phyloP scores from a whole-genome alignment of 2,888 invertebrate species.

The Lasius fuliginosus region DNA sequence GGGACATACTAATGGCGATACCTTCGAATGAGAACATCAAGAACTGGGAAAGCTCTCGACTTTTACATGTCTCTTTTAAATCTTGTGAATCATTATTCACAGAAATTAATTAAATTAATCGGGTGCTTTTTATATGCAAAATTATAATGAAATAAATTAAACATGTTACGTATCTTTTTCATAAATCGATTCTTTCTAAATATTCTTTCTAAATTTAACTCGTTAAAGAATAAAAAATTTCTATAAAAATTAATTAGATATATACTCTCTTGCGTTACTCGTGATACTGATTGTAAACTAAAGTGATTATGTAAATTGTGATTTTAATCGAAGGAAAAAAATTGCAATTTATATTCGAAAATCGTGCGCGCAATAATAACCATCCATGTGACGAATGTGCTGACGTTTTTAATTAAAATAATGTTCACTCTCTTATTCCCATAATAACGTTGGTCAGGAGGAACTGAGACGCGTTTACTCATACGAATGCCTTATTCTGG shows the following conservation, averaged over 20 bases:
- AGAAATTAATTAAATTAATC: neutral
- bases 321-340: neutral
- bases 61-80: neutral
- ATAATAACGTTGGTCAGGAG: conserved; percentile 11
- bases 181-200: neutral
- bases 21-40: conserved; percentile 3
- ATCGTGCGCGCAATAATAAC: conserved; percentile 6
- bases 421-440: neutral
- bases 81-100: neutral
- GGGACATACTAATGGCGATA: conserved; percentile 59
- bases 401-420: conserved; percentile 39
- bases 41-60: neutral
- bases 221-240: neutral
- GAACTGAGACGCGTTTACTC: conserved; percentile 62
- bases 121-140: neutral
- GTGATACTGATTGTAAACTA: neutral
- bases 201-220: neutral
- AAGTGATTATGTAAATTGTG: neutral
- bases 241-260: neutral
- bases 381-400: conserved; percentile 1
- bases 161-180: neutral
- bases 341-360: conserved; percentile 30
- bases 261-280: neutral
- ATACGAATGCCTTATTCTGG: conserved; percentile 75
- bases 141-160: neutral